phyloP scores from a whole-genome alignment of 2,113 vertebrate species.

The Centropus bengalensis region DNA sequence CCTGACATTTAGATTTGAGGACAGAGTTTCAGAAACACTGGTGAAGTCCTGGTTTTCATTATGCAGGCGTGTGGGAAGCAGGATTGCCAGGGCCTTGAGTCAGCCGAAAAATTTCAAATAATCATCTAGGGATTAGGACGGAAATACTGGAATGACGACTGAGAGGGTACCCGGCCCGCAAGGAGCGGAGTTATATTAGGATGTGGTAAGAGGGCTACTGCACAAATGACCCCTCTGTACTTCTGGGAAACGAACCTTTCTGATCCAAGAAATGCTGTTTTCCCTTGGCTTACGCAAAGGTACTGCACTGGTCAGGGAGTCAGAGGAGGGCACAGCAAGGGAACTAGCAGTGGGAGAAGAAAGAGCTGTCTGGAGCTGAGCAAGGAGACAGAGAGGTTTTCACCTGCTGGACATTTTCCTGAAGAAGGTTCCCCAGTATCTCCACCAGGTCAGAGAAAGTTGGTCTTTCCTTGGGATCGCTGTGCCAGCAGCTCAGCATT shows the following conservation, averaged over 20 bases:
- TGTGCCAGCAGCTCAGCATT: slow-evolving; percentile 97
- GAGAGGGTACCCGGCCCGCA: not conserved
- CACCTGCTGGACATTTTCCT: slow-evolving; percentile 87
- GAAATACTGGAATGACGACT: not conserved
- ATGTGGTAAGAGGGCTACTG: not conserved
- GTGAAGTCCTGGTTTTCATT: slow-evolving; percentile 37
- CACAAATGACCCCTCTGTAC: not conserved
- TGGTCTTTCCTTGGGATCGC: slow-evolving; percentile 92
- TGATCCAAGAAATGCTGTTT: not conserved
- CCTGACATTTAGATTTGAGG: slow-evolving; percentile 35
- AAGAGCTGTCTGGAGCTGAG: not conserved
- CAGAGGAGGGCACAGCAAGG: not conserved
- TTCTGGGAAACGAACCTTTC: not conserved
- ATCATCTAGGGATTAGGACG: slow-evolving; percentile 12
- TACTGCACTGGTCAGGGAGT: not conserved
- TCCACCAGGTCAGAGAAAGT: slow-evolving; percentile 91
- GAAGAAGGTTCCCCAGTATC: slow-evolving; percentile 92
- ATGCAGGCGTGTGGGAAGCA: not conserved
- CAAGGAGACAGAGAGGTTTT: slow-evolving; percentile 38
- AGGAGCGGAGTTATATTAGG: not conserved
- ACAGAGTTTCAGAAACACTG: slow-evolving; percentile 31
- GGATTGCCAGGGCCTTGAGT: slow-evolving; percentile 25
- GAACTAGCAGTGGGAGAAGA: not conserved
- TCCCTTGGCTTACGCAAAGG: not conserved
- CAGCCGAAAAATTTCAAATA: slow-evolving; percentile 45